Base-by-base conservation (phyloP, 2,888 invertebrate genomes). In the Clunio marinus region DNA sequence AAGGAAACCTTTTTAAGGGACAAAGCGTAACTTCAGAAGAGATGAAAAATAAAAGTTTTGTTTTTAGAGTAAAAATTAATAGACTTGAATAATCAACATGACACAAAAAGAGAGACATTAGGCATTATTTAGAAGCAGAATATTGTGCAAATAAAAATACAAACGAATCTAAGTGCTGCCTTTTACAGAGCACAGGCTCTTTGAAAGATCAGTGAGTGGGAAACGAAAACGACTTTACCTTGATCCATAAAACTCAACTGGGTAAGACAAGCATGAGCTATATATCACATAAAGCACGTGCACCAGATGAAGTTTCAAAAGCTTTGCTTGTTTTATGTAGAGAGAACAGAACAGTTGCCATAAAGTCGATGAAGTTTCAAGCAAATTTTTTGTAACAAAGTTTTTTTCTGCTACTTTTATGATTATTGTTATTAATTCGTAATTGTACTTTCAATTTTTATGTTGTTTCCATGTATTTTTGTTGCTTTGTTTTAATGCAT, bases 401-500 rank as follows among this genome's bases (percentile, higher is more conserved):
- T 57, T 57, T 57, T 20, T 17, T 51, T 51, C 10, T 32, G 32
- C 10, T 32, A 8, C 51, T 51, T 51, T 51, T 25, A 57, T 57
- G 57, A 57, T 57, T 57, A 57, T 57, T 15, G 20, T 57, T 57
- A 57, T 57, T 27, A 57, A 45, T 25, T 63, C 37, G 55, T 66
- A 66, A 66, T 66, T 66, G 66, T 51, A 66, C 66, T 66, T 66
- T 66, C 66, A 66, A 66, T 66, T 55, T 51, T 45, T 57, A 25
- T 57, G 32, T 57, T 10, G 24, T 24, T 15, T 57, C 27, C 10
- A 10, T 32, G 32, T 32, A 32, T 32, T 15, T 57, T 10, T 51
- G 51, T 51, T 51, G 51, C 4, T 51, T 51, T 51, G 51, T 51
- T 51, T 51, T 51, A 20, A 22, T 51, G 51, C 57, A 27, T 22